Conservation (phyloP, 2,797 vertebrate genomes). For the Phalanger gymnotis region DNA sequence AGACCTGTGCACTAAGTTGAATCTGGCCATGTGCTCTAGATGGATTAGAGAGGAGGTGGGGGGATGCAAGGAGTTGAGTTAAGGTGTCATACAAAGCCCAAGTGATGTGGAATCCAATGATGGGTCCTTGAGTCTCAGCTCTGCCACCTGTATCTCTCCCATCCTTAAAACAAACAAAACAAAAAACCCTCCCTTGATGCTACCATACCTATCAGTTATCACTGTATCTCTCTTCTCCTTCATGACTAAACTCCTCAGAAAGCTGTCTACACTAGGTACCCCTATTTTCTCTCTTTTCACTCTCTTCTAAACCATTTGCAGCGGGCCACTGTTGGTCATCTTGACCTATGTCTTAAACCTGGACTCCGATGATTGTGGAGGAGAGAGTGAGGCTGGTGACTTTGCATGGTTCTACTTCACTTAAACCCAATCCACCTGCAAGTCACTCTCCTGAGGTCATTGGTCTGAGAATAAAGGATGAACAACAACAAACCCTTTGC, state of each 20-base stretch:
- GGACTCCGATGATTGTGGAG: background rate
- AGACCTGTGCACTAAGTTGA: background rate
- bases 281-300: background rate
- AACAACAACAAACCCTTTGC: background rate
- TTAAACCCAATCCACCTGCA: background rate
- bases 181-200: background rate
- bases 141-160: background rate
- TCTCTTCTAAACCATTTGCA: background rate
- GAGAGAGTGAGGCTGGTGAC: background rate
- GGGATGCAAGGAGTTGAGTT: background rate
- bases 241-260: background rate
- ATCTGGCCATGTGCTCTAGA: background rate
- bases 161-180: background rate
- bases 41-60: background rate
- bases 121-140: background rate
- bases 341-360: background rate
- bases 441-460: background rate
- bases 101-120: background rate
- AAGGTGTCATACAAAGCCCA: background rate
- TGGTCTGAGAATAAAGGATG: background rate
- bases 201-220: no score
- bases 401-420: no score
- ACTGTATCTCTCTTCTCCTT: background rate
- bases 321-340: no score
- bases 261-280: background rate